A percentile compares a stretch with the other conserved stretches of the same genome.
Evolutionary conservation across 1,140 invertebrate genomes (phyloP).

Genomic region (Eupristina koningsbergeri): DNA sequence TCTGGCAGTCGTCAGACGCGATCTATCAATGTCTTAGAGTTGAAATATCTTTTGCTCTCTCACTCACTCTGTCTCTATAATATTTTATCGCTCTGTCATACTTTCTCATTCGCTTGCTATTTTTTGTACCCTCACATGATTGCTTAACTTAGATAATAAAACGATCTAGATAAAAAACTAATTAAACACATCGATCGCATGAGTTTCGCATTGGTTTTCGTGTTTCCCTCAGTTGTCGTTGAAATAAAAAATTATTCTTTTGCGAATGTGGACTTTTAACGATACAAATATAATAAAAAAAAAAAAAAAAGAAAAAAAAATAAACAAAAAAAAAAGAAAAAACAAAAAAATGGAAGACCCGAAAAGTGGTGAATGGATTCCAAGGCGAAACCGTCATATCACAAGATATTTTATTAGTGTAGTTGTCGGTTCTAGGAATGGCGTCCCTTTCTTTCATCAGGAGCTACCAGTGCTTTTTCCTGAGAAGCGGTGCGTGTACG

Average conservation of each 20-base stretch:
- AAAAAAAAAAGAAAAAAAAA: too few relatives aligned
- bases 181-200: constrained; percentile 23
- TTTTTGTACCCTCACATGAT: constrained; percentile 46
- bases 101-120: background rate
- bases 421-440: background rate
- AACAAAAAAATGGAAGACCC: constrained; percentile 32
- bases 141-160: constrained; percentile 35
- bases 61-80: background rate
- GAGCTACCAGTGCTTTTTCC: constrained; percentile 16
- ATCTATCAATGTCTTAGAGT: constrained; percentile 17
- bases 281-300: too few relatives aligned
- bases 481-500: constrained; percentile 7
- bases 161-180: constrained; percentile 35
- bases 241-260: background rate
- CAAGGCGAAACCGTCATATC: constrained; percentile 38
- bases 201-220: constrained; percentile 23
- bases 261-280: too few relatives aligned
- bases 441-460: background rate
- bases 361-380: background rate
- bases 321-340: background rate
- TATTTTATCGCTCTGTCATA: background rate
- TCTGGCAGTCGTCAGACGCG: constrained; percentile 20
- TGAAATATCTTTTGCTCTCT: background rate
- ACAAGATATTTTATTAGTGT: constrained; percentile 36
- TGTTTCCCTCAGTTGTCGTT: background rate